phyloP scores from a whole-genome alignment of 2,888 invertebrate species.

The Stegophylla sp. region DNA sequence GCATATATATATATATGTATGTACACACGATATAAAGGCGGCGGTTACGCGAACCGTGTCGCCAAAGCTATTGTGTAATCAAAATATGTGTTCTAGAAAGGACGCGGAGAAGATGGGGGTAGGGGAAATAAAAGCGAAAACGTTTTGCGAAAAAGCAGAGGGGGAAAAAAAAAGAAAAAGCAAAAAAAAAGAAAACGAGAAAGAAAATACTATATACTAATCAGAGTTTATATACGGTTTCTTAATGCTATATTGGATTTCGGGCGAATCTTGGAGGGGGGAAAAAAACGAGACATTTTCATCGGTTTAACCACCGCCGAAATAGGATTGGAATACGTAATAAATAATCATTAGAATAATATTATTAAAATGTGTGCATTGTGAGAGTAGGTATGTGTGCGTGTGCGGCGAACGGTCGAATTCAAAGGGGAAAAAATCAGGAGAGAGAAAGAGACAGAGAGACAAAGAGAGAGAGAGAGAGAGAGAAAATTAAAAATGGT shows the following conservation, averaged over 20 bases:
- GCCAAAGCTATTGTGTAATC: background rate
- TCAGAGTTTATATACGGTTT: slow-evolving; percentile 21
- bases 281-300: background rate
- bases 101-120: background rate
- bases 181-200: no score
- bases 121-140: background rate
- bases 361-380: background rate
- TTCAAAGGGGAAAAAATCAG: slow-evolving; percentile 4
- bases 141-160: no score
- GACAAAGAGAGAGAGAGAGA: background rate
- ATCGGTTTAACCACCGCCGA: background rate
- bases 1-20: no score
- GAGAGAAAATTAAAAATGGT: slow-evolving; percentile 11
- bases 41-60: no score
- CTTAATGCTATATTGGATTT: slow-evolving; percentile 8
- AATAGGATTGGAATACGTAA: slow-evolving; percentile 3
- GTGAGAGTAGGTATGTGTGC: background rate
- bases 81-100: background rate
- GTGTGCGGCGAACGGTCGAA: background rate
- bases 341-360: background rate
- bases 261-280: background rate
- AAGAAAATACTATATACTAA: background rate
- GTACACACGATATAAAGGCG: no score
- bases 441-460: background rate
- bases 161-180: no score